A percentile compares a stretch with the other conserved stretches of the same genome.
phyloP scores from a whole-genome alignment of 2,797 vertebrate genomes.

The Pangasius sanitwongsei region DNA sequence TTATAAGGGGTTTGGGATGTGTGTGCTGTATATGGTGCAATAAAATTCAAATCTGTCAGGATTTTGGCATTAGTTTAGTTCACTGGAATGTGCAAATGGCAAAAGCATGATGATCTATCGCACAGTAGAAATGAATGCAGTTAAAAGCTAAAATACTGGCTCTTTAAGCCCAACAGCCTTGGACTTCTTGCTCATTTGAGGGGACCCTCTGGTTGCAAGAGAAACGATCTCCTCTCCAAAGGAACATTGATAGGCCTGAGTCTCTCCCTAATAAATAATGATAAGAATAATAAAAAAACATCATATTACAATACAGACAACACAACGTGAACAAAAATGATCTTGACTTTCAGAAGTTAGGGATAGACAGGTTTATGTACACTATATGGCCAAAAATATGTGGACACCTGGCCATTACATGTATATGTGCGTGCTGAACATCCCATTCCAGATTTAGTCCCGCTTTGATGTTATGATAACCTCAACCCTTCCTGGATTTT shows the following conservation, averaged over 20 bases:
- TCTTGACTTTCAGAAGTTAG: background rate
- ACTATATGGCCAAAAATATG: no score
- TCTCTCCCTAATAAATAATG: constrained; percentile 62
- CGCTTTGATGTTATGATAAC: background rate
- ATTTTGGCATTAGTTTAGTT: background rate
- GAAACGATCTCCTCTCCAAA: constrained; percentile 24
- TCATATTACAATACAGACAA: constrained; percentile 14
- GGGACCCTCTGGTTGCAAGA: constrained; percentile 2
- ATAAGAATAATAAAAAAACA: background rate
- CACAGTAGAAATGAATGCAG: background rate
- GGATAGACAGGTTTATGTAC: background rate
- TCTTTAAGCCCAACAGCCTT: background rate
- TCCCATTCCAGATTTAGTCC: background rate
- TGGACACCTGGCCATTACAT: background rate
- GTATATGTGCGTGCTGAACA: background rate
- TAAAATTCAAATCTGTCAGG: background rate
- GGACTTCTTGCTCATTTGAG: background rate
- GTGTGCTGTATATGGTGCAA: background rate
- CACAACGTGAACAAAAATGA: background rate
- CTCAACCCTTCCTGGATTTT: background rate
- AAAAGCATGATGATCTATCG: background rate
- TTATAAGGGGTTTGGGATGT: background rate
- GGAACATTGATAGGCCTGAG: constrained; percentile 64
- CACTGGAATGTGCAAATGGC: background rate
- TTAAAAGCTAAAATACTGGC: background rate